These are phyloP conservation scores for Punctoribates punctum DNA, from an alignment of 2,888 invertebrate species.

Conservation along the genomic window DNA sequence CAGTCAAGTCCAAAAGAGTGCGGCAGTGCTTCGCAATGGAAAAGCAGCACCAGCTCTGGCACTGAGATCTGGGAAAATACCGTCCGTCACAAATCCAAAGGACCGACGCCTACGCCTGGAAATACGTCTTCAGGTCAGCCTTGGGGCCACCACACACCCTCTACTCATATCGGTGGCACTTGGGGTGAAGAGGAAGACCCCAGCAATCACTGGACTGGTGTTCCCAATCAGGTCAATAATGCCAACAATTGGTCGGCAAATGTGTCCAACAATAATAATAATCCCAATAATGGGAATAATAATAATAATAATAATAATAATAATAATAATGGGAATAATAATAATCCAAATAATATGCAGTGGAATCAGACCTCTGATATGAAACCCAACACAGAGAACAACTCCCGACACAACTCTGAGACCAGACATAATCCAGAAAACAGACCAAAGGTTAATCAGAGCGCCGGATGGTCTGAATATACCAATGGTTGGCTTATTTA, in stretches of 20 bases:
- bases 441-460: conserved; percentile 6
- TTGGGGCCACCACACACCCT: conserved; percentile 67
- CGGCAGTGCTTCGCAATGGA: conserved; percentile 45
- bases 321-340: no score
- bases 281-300: background rate
- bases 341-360: conserved; percentile 27
- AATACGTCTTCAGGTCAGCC: conserved; percentile 50
- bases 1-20: conserved; percentile 48
- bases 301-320: no score
- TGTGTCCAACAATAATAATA: no score
- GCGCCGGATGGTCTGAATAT: conserved; percentile 18
- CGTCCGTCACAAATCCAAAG: conserved; percentile 61
- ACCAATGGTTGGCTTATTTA: no score
- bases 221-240: conserved; percentile 55
- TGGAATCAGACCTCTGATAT: conserved; percentile 22
- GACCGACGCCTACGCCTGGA: conserved; percentile 23
- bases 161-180: conserved; percentile 74
- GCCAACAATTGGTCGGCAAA: no score
- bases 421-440: conserved; percentile 4
- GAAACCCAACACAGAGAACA: background rate
- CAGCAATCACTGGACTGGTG: conserved; percentile 82
- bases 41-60: conserved; percentile 49
- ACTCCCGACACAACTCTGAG: background rate
- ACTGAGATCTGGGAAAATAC: conserved; percentile 85
- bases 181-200: conserved; percentile 93